These are phyloP conservation scores for Microcebus lehilahytsara DNA, from an alignment of 2,113 vertebrate genomes.

Conservation along the genomic window DNA sequence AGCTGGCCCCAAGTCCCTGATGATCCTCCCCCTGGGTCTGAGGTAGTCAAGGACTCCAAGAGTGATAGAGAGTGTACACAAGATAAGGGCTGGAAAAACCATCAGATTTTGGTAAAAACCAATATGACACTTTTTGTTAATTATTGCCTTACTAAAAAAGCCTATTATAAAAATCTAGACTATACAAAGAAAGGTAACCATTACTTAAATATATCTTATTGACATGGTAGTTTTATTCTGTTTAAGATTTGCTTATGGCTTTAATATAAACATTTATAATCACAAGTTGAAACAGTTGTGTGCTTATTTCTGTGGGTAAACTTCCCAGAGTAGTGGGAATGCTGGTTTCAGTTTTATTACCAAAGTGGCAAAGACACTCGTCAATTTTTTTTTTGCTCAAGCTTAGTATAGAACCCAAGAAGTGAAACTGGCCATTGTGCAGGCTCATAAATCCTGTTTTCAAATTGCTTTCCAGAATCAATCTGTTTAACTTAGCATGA, in stretches of 20 bases:
- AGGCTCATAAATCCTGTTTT: neutral
- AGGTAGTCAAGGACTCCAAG: neutral
- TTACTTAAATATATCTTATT: neutral
- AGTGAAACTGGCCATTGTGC: neutral
- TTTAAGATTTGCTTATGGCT: neutral
- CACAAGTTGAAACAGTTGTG: neutral
- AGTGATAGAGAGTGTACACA: neutral
- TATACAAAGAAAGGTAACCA: neutral
- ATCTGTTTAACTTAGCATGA: neutral
- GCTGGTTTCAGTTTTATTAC: neutral
- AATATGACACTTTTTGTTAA: no score
- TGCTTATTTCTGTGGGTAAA: neutral
- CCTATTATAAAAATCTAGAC: no score
- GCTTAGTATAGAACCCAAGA: neutral
- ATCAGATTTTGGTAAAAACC: neutral
- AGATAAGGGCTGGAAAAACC: neutral
- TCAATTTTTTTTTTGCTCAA: neutral
- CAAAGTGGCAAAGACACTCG: neutral
- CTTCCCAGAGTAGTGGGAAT: neutral
- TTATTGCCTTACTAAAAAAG: no score
- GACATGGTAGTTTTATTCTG: neutral
- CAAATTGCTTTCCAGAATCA: neutral
- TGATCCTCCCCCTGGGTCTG: neutral
- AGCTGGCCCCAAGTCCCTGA: neutral
- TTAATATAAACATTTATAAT: neutral